phyloP scores from a whole-genome alignment of 2,113 vertebrate genomes.

The Bubo scandiacus region DNA sequence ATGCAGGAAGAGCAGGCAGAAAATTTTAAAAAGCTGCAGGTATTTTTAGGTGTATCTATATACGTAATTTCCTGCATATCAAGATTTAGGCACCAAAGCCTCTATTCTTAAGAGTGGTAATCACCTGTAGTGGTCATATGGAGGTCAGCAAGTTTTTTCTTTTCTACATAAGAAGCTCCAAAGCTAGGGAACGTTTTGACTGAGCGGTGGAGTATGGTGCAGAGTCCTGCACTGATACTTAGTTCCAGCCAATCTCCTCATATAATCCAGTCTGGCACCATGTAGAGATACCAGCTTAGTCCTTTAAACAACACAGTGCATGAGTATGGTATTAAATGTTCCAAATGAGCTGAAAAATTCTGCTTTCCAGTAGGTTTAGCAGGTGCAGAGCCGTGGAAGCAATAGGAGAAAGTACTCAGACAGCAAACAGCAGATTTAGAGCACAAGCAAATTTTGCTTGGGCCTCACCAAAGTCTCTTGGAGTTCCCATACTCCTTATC shows the following conservation, averaged over 20 bases:
- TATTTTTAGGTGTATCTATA: background rate
- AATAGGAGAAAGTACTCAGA: background rate
- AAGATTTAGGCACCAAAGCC: background rate
- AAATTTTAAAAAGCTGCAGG: background rate
- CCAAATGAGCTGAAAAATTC: background rate
- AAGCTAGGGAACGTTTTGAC: background rate
- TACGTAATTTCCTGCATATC: background rate
- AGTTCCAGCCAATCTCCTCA: background rate
- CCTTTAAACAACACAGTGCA: background rate
- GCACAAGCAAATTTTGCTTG: background rate
- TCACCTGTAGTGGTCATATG: background rate
- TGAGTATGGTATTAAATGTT: background rate
- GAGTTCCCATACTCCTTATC: background rate
- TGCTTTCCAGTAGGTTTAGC: background rate
- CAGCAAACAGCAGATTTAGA: background rate
- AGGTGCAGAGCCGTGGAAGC: background rate
- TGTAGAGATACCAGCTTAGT: accelerated
- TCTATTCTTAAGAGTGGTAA: background rate
- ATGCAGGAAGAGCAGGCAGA: background rate
- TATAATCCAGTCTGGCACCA: background rate
- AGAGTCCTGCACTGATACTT: background rate
- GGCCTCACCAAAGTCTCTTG: background rate
- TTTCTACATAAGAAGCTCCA: background rate
- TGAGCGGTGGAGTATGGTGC: background rate
- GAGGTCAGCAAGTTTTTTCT: background rate